A percentile compares a stretch with the other conserved stretches of the same genome.
phyloP scores from a whole-genome alignment of 2,888 invertebrate species.

The Lasioglossum oenotherae region DNA sequence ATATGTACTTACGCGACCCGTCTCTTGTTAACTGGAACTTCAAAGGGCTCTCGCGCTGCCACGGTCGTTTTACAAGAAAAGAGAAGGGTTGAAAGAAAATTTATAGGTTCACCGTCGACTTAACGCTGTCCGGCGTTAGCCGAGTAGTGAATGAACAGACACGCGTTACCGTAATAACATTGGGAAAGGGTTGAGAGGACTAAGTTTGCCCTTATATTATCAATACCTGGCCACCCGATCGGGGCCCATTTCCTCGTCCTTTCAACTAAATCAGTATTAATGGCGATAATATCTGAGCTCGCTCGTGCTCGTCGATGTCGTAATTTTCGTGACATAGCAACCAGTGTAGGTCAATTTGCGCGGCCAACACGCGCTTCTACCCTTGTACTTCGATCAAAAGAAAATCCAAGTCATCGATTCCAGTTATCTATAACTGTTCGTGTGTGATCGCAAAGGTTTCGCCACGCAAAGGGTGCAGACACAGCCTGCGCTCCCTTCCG shows the following conservation, averaged over 20 bases:
- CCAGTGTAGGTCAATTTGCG: constrained; percentile 28
- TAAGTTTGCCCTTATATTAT: constrained; percentile 51
- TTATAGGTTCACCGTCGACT: constrained; percentile 55
- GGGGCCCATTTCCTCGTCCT: constrained; percentile 37
- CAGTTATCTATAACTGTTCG: constrained; percentile 11
- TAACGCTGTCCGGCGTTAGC: constrained; percentile 52
- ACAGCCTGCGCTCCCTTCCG: background rate
- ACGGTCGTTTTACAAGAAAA: constrained; percentile 20
- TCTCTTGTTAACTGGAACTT: constrained; percentile 45
- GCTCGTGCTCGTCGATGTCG: constrained; percentile 34
- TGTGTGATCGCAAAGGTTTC: background rate
- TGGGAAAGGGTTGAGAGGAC: constrained; percentile 21
- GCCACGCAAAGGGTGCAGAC: constrained; percentile 10
- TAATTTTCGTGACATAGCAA: constrained; percentile 41
- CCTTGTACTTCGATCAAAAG: constrained; percentile 10
- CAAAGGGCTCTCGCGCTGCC: constrained; percentile 37
- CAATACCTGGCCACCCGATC: constrained; percentile 47
- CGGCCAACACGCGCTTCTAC: background rate
- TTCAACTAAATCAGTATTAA: constrained; percentile 62
- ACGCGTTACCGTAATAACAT: constrained; percentile 42
- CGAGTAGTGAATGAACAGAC: constrained; percentile 41
- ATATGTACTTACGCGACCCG: constrained; percentile 20
- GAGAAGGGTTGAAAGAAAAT: constrained; percentile 37
- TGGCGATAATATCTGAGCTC: constrained; percentile 33
- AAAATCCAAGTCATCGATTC: constrained; percentile 40